Percentiles rank a stretch among this genome's conserved stretches.
Evolutionary conservation across 2,113 vertebrate species (phyloP).

Genomic region (Triplophysa tibetana): DNA sequence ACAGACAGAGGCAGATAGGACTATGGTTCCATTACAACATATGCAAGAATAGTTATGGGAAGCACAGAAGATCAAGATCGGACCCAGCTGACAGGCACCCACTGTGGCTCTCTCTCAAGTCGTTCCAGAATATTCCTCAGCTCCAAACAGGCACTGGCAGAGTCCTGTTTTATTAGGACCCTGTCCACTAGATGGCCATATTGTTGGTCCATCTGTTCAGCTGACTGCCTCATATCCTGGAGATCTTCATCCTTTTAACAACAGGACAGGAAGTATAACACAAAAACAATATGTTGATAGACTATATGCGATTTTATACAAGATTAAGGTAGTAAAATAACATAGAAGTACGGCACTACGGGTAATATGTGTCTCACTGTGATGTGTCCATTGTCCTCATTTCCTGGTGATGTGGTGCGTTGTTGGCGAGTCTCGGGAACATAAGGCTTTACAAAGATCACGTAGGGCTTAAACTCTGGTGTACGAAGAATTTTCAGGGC

Average conservation of each 20-base stretch:
- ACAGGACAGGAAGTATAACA: neutral
- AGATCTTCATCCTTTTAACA: conserved; percentile 82
- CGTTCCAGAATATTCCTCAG: conserved; percentile 80
- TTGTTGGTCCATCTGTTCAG: conserved; percentile 81
- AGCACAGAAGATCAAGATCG: conserved; percentile 65
- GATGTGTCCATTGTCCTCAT: conserved; percentile 67
- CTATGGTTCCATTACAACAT: neutral
- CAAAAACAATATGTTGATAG: neutral
- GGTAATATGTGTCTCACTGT: conserved; percentile 62
- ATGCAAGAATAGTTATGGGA: neutral
- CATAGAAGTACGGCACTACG: neutral
- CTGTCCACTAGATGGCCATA: conserved; percentile 87
- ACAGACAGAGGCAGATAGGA: conserved; percentile 26
- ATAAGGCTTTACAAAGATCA: conserved; percentile 85
- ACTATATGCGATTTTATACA: neutral
- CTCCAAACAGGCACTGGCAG: conserved; percentile 77
- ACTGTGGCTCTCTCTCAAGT: conserved; percentile 80
- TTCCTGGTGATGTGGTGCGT: conserved; percentile 70
- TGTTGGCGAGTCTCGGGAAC: conserved; percentile 71
- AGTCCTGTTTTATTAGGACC: conserved; percentile 84
- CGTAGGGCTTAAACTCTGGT: conserved; percentile 86
- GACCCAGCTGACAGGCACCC: conserved; percentile 89
- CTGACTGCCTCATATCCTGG: conserved; percentile 83
- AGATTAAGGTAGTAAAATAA: neutral
- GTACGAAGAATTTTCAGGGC: conserved; percentile 83